phyloP scores from a whole-genome alignment of 2,113 vertebrate genomes.

The Apeltes quadracus region DNA sequence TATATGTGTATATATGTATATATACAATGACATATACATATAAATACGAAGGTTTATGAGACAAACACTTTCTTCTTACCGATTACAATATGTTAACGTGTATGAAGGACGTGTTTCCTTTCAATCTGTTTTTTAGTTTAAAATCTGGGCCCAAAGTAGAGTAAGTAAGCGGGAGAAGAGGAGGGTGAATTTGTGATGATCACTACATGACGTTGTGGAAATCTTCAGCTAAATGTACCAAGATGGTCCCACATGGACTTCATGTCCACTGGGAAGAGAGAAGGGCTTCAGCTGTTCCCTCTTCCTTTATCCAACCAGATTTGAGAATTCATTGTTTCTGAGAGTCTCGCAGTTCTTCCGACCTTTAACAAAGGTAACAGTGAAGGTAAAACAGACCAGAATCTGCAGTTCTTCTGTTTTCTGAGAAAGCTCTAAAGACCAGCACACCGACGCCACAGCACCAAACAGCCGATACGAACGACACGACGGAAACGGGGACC shows the following conservation, averaged over 20 bases:
- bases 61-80: conserved; percentile 10
- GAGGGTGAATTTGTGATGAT: conserved; percentile 16
- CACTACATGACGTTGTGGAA: conserved; percentile 36
- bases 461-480: background rate
- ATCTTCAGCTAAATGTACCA: conserved; percentile 34
- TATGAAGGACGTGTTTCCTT: conserved; percentile 21
- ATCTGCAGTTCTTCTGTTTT: background rate
- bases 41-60: conserved; percentile 4
- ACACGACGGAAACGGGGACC: background rate
- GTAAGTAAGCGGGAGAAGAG: background rate
- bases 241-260: background rate
- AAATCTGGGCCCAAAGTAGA: conserved; percentile 33
- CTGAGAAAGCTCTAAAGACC: background rate
- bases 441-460: background rate
- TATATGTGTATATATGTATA: background rate
- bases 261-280: conserved; percentile 24
- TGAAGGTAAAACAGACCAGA: background rate
- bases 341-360: background rate
- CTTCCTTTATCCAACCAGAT: background rate
- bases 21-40: background rate
- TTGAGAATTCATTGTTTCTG: background rate
- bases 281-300: background rate
- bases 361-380: background rate
- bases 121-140: conserved; percentile 21
- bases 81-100: conserved; percentile 17